These are phyloP conservation scores for Zeuzera pyrina DNA, from an alignment of 2,888 invertebrate species.

Conservation along the genomic window DNA sequence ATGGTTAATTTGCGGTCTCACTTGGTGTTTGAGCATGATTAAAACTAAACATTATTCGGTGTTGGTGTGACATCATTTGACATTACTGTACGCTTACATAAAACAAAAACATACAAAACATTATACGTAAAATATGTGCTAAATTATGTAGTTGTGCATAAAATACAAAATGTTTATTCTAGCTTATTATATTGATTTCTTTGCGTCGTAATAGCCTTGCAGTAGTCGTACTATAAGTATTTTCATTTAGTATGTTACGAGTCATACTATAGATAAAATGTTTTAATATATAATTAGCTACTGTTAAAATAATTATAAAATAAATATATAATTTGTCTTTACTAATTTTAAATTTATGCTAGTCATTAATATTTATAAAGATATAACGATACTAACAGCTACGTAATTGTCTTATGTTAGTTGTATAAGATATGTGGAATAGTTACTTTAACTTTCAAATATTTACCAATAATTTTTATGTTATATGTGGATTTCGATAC, in stretches of 20 bases:
- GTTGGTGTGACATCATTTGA: conserved; percentile 66
- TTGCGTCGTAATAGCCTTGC: conserved; percentile 1
- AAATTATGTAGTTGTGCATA: conserved; percentile 34
- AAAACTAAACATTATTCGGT: conserved; percentile 32
- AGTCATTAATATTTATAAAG: conserved; percentile 31
- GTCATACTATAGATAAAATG: conserved; percentile 15
- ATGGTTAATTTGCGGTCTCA: conserved; percentile 27
- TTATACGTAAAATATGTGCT: conserved; percentile 16
- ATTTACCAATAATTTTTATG: no score
- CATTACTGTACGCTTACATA: conserved; percentile 10
- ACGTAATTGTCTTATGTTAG: no score
- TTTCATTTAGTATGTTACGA: conserved; percentile 47
- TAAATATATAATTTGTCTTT: conserved; percentile 19
- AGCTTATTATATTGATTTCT: conserved; percentile 29
- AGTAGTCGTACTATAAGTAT: neutral
- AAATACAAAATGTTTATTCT: conserved; percentile 47
- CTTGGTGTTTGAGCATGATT: conserved; percentile 35
- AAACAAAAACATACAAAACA: neutral
- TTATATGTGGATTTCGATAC: no score
- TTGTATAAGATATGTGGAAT: no score
- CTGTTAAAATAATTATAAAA: conserved; percentile 4
- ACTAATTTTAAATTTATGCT: conserved; percentile 49
- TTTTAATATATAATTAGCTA: no score
- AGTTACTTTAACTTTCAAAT: no score
- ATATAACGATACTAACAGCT: no score